These are phyloP conservation scores for Anthrax anthrax DNA, from an alignment of 2,888 invertebrate genomes.

Conservation along the genomic window DNA sequence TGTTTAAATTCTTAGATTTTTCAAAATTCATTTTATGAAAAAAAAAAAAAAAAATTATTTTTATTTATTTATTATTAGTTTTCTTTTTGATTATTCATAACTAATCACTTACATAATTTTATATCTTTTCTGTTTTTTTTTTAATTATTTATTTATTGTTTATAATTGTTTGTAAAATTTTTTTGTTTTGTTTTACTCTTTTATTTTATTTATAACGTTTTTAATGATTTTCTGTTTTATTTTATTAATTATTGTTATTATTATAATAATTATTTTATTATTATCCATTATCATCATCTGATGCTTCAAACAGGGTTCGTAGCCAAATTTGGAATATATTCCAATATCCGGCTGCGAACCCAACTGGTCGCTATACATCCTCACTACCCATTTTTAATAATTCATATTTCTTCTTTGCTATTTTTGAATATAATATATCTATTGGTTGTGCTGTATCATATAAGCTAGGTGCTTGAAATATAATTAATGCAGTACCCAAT, in stretches of 20 bases:
- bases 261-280: conserved; percentile 8
- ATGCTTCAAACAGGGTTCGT: conserved; percentile 51
- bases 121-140: too few relatives aligned
- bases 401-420: conserved; percentile 80
- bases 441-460: conserved; percentile 83
- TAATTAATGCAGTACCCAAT: conserved; percentile 75
- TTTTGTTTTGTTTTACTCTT: background rate
- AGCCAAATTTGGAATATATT: conserved; percentile 53
- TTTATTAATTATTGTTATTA: background rate
- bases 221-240: background rate
- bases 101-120: too few relatives aligned
- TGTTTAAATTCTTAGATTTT: too few relatives aligned
- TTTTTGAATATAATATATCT: conserved; percentile 80
- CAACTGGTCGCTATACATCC: conserved; percentile 35
- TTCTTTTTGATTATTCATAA: too few relatives aligned
- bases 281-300: conserved; percentile 37
- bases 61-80: too few relatives aligned
- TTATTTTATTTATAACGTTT: background rate
- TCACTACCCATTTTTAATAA: conserved; percentile 71
- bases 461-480: conserved; percentile 79
- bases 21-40: too few relatives aligned
- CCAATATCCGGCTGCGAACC: conserved; percentile 47
- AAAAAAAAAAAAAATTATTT: too few relatives aligned
- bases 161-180: conserved; percentile 1
- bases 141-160: background rate